Base-by-base conservation (phyloP, 2,797 vertebrate genomes). In the Danio kyathit region DNA sequence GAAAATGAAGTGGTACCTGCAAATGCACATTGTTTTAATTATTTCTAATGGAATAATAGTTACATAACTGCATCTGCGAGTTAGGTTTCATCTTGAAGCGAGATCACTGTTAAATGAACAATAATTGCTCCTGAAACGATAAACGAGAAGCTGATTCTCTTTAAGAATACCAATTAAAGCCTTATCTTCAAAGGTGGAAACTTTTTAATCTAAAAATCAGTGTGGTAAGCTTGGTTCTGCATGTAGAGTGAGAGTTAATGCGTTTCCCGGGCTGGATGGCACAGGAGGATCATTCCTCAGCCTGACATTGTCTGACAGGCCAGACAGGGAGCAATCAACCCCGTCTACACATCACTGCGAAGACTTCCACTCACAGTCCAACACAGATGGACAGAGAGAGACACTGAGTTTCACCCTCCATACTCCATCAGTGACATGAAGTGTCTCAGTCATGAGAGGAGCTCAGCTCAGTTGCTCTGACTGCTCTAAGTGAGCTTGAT, bases 311-410 rank as follows among this genome's bases (percentile, higher is more conserved):
- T 81, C 79, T 83, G 84, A 89, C 85, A 86, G 70, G 14, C 41
- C 57, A 83, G 85, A 87, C 84, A 84, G 76, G 74, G 82, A 72
- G 87, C 79, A 85, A 87, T 88, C 82, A 84, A 82, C 56, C 77
- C 78, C 82, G 87, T 86, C 79, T 82, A 79, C 74, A 76, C 79
- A 73, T 51, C 43, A 61, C 72, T 85, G 81, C 48, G 73, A 65
- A 65, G 70, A 81, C 63, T 61, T 51, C 66, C 79, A 65, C 85
- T 84, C 82, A 80, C 81, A 82, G 74, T 75, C 56, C 75, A 48
- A 59, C 72, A 19, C 51, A 77, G 86, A 80, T 48, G 79, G 74
- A 80, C 66, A 82, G 71, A 59, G 52, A 51, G 11, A 76, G 56
- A 67, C 63, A 49, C 74, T 61, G 51, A 78, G 71, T 49, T 80